A percentile compares a stretch with the other conserved stretches of the same genome.
Evolutionary conservation across 2,797 vertebrate species (phyloP).

Genomic region (Denticeps clupeoides): DNA sequence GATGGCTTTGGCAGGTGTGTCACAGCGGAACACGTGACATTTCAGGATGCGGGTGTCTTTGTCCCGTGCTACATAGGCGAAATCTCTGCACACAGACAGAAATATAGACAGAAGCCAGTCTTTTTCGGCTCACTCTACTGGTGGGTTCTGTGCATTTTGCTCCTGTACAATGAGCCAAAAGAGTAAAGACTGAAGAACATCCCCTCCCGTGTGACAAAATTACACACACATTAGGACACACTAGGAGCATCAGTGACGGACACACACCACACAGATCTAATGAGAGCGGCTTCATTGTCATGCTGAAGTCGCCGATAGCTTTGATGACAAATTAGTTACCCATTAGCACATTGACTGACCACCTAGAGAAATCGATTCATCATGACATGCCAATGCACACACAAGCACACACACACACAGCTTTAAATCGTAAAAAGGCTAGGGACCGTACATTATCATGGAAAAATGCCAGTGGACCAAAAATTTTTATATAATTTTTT

Average conservation of each 20-base stretch:
- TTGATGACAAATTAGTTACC: conserved; percentile 37
- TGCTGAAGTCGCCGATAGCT: too few species aligned
- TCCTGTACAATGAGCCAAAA: too few species aligned
- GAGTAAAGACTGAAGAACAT: background rate
- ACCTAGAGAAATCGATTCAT: conserved; percentile 35
- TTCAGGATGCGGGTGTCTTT: conserved; percentile 95
- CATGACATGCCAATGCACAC: conserved; percentile 17
- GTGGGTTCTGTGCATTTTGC: background rate
- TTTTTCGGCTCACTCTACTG: background rate
- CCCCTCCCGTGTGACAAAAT: background rate
- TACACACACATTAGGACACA: too few species aligned
- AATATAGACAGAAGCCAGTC: background rate
- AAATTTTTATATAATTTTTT: background rate
- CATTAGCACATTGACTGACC: conserved; percentile 35
- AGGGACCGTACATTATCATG: too few species aligned
- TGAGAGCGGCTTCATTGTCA: conserved; percentile 9
- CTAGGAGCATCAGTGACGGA: too few species aligned
- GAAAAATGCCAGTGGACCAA: background rate
- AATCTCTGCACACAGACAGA: conserved; percentile 70
- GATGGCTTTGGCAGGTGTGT: conserved; percentile 97
- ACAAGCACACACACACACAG: conserved; percentile 14
- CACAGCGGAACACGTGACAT: conserved; percentile 99
- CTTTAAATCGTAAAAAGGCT: too few species aligned
- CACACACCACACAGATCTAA: too few species aligned
- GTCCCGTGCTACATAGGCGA: conserved; percentile 94